These are phyloP conservation scores for Meloidogyne floridensis DNA, from an alignment of 1,140 invertebrate genomes.

Conservation along the genomic window DNA sequence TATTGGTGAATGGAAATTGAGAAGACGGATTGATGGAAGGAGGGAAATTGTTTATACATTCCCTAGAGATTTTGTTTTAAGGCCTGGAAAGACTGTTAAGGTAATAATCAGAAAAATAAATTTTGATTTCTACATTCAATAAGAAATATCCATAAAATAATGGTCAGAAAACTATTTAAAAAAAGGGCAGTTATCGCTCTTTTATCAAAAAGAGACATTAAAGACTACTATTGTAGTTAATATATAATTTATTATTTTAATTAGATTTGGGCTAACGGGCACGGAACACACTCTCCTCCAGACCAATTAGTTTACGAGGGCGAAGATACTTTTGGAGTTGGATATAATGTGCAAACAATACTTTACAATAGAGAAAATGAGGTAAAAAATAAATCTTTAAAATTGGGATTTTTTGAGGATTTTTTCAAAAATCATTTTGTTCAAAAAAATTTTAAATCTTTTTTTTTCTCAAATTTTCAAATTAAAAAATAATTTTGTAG, in stretches of 20 bases:
- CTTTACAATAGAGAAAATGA: slow-evolving; percentile 64
- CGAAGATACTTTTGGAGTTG: slow-evolving; percentile 61
- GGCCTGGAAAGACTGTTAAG: slow-evolving; percentile 61
- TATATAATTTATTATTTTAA: neutral
- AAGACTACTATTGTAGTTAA: too few relatives aligned
- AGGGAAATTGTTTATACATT: slow-evolving; percentile 65
- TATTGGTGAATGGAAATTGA: slow-evolving; percentile 66
- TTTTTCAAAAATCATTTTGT: slow-evolving; percentile 20
- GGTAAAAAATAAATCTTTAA: neutral
- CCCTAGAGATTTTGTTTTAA: slow-evolving; percentile 60
- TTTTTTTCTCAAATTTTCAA: slow-evolving; percentile 21
- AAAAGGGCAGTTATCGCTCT: neutral
- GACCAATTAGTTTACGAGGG: slow-evolving; percentile 62
- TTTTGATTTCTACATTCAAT: neutral
- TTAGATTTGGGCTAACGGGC: slow-evolving; percentile 61
- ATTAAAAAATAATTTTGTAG: slow-evolving; percentile 34
- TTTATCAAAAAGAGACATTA: too few relatives aligned
- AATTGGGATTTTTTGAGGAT: neutral
- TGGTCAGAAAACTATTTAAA: neutral
- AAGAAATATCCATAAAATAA: neutral
- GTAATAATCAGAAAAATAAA: slow-evolving; percentile 23
- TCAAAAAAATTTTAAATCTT: slow-evolving; percentile 6
- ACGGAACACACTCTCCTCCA: slow-evolving; percentile 59
- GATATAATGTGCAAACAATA: slow-evolving; percentile 64
- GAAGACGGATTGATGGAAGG: slow-evolving; percentile 60